Conservation (phyloP, 2,888 invertebrate species). For the Cerceris ruficornis region DNA sequence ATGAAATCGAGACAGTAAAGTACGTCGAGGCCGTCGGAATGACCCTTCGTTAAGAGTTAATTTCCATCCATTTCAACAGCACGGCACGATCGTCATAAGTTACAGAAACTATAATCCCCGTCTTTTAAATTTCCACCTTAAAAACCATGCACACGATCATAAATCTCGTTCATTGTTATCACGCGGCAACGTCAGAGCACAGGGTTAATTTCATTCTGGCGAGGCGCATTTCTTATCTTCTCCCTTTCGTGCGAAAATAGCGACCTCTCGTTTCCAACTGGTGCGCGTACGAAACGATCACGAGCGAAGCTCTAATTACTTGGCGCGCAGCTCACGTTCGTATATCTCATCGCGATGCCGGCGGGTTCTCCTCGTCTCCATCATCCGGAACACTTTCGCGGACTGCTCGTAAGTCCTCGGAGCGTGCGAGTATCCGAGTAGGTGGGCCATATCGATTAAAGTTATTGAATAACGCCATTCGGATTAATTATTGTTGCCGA, state of each 20-base stretch:
- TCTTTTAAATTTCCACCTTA: too few species aligned
- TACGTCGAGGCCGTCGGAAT: too few species aligned
- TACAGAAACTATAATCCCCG: too few species aligned
- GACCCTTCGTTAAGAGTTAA: too few species aligned
- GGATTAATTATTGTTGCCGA: slow-evolving; percentile 57
- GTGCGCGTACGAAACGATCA: slow-evolving; percentile 21
- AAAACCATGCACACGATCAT: too few species aligned
- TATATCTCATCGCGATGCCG: slow-evolving; percentile 23
- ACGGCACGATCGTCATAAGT: too few species aligned
- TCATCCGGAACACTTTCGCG: slow-evolving; percentile 27
- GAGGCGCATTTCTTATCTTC: background rate
- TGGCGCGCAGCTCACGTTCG: slow-evolving; percentile 18
- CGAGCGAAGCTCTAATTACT: slow-evolving; percentile 42
- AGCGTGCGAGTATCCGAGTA: slow-evolving; percentile 6
- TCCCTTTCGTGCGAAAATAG: background rate
- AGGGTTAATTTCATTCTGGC: background rate
- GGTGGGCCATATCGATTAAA: slow-evolving; percentile 48
- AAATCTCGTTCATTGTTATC: too few species aligned
- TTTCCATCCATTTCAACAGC: too few species aligned
- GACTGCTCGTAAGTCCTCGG: slow-evolving; percentile 15
- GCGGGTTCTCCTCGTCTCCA: slow-evolving; percentile 12
- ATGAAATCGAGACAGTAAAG: too few species aligned
- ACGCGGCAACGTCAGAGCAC: too few species aligned
- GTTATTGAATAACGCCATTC: slow-evolving; percentile 58
- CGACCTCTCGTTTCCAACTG: background rate